Evolutionary conservation across 1,140 invertebrate species (phyloP).

Genomic region (Babylonia areolata): DNA sequence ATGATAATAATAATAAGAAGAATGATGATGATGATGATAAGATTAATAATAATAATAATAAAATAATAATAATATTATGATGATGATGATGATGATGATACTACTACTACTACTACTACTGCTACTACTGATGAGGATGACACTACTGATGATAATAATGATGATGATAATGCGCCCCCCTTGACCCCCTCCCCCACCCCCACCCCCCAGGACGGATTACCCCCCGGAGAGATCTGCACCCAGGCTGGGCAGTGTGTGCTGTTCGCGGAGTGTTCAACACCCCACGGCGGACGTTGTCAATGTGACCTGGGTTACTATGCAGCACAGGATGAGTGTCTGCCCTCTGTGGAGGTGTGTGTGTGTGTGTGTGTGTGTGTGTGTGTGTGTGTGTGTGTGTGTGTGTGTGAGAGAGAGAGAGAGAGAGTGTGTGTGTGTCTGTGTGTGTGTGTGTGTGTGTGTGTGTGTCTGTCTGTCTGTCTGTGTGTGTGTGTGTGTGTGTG

Average conservation of each 20-base stretch:
- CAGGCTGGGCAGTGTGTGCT: conserved; percentile 37
- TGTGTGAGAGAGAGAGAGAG: background rate
- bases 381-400: background rate
- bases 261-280: conserved; percentile 41
- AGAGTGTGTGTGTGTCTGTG: background rate
- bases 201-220: conserved; percentile 13
- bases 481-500: background rate
- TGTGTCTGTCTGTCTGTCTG: background rate
- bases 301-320: conserved; percentile 39
- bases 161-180: too few species aligned
- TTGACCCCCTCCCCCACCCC: too few species aligned
- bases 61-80: too few species aligned
- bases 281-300: conserved; percentile 35
- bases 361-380: background rate
- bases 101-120: too few species aligned
- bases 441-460: background rate
- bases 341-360: conserved; percentile 6
- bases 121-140: too few species aligned
- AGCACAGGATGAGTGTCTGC: conserved; percentile 26
- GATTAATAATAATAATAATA: too few species aligned
- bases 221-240: conserved; percentile 28
- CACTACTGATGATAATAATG: too few species aligned
- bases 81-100: too few species aligned
- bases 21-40: too few species aligned
- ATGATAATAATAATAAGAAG: too few species aligned